Percentiles rank a stretch among this genome's conserved stretches.
phyloP scores from a whole-genome alignment of 2,113 vertebrate species.

The Chrysochloris asiatica region DNA sequence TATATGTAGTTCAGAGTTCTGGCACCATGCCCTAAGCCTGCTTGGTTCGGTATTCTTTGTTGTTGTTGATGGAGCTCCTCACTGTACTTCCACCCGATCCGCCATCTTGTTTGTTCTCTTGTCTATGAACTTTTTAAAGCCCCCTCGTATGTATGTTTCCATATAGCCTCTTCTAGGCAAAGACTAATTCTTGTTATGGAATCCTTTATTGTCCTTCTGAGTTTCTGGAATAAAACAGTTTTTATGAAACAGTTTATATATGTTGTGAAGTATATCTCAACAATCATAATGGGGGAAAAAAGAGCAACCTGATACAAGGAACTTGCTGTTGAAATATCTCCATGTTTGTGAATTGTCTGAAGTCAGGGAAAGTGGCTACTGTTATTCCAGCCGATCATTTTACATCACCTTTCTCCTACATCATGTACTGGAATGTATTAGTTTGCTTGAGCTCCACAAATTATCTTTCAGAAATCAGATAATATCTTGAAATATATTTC shows the following conservation, averaged over 20 bases:
- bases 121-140: too few relatives aligned
- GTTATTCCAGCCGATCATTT: neutral
- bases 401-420: neutral
- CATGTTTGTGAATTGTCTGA: conserved; percentile 24
- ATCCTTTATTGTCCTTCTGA: neutral
- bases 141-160: neutral
- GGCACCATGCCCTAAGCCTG: too few relatives aligned
- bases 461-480: conserved; percentile 17
- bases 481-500: conserved; percentile 38
- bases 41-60: too few relatives aligned
- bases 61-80: too few relatives aligned
- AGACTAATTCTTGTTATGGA: conserved; percentile 36
- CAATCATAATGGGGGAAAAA: conserved; percentile 19
- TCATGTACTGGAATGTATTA: neutral
- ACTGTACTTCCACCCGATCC: too few relatives aligned
- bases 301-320: conserved; percentile 10
- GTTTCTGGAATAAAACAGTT: conserved; percentile 41
- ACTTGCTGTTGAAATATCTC: conserved; percentile 20
- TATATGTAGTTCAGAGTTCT: too few relatives aligned
- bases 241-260: conserved; percentile 9
- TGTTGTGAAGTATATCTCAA: conserved; percentile 33
- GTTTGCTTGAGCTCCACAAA: conserved; percentile 2
- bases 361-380: conserved; percentile 30
- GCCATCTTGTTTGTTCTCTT: too few relatives aligned
- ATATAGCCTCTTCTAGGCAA: neutral